Percentiles rank a stretch among this genome's conserved stretches.
Conservation (phyloP, 2,797 vertebrate species). For the Cottoperca gobio region DNA sequence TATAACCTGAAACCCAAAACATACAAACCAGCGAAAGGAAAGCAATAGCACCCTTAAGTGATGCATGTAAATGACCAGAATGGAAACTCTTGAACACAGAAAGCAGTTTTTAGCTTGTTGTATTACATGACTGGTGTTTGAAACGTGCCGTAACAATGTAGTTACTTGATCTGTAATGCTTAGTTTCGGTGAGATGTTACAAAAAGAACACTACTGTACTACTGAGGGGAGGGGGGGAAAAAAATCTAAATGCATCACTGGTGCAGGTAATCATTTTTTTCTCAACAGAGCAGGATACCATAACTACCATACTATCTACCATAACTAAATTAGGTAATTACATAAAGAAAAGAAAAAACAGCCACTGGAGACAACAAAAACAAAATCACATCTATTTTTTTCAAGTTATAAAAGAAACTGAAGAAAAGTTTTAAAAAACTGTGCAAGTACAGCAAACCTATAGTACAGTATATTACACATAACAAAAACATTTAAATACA, state of each 20-base stretch:
- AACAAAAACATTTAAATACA: slow-evolving; percentile 87
- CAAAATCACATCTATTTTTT: slow-evolving; percentile 82
- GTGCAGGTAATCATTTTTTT: slow-evolving; percentile 55
- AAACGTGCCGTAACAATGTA: slow-evolving; percentile 47
- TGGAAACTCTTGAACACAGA: slow-evolving; percentile 55
- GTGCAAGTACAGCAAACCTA: slow-evolving; percentile 92
- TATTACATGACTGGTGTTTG: slow-evolving; percentile 78
- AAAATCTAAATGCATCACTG: slow-evolving; percentile 60
- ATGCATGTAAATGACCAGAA: slow-evolving; percentile 49
- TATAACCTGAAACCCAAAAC: slow-evolving; percentile 78
- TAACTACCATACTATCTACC: too few relatives aligned
- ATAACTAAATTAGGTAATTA: slow-evolving; percentile 79
- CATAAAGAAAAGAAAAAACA: slow-evolving; percentile 63
- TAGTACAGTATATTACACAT: slow-evolving; percentile 89
- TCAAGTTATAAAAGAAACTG: slow-evolving; percentile 85
- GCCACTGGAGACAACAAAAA: slow-evolving; percentile 74
- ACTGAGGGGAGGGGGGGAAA: slow-evolving; percentile 12
- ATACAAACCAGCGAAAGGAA: slow-evolving; percentile 73
- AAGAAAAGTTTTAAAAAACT: slow-evolving; percentile 82
- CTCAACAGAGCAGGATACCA: slow-evolving; percentile 71
- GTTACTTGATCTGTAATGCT: slow-evolving; percentile 75
- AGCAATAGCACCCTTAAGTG: slow-evolving; percentile 72
- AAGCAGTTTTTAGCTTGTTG: slow-evolving; percentile 68
- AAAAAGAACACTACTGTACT: slow-evolving; percentile 72
- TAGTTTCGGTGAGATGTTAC: slow-evolving; percentile 64